Base-by-base conservation (phyloP, 2,888 invertebrate species). In the Chrysolina haemoptera region DNA sequence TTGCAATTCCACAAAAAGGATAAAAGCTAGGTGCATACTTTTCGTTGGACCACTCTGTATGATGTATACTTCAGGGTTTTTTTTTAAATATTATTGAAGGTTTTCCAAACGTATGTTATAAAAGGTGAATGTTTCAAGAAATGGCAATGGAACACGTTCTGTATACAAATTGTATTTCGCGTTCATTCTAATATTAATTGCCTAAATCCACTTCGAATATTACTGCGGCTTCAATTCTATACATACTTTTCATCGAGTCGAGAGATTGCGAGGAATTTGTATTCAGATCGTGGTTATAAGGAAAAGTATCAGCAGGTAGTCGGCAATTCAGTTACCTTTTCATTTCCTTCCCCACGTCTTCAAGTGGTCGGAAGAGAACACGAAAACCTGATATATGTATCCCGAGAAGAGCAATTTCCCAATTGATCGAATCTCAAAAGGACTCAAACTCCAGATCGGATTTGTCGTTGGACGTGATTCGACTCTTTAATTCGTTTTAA, bases 401-500 rank as follows among this genome's bases (percentile, higher is more conserved):
- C 35, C 16, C 59, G 35, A 59, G 59, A 59, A 59, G 35, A 59
- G 59, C 35, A 59, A 67, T 67, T 67, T 53, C 67, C 27, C 67
- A 35, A 67, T 67, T 27, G 67, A 67, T 67, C 40, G 27, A 67
- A 48, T 41, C 67, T 67, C 67, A 67, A 67, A 53, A 41, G 55
- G 40, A 53, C 20, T 27, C 20, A 22, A 27, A 50, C 40, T 40
- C 5, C 53, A 53, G 53, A 67, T 41, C 59, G 27, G 59, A 59
- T 59, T 59, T 59, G 59, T 53, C 67, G 40, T 55, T 55, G 16
- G 66, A 67, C 67, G 67, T 53, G 40, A 67, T 67, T 67, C 41
- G 53, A 67, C 67, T 67, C 40, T 53, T 67, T 67, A 40, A 67
- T 67, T 41, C 53, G 40, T 14, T 53, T 53, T 40, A 53, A 41